These are phyloP conservation scores for Papilio demoleus DNA, from an alignment of 2,888 invertebrate genomes.

Conservation along the genomic window DNA sequence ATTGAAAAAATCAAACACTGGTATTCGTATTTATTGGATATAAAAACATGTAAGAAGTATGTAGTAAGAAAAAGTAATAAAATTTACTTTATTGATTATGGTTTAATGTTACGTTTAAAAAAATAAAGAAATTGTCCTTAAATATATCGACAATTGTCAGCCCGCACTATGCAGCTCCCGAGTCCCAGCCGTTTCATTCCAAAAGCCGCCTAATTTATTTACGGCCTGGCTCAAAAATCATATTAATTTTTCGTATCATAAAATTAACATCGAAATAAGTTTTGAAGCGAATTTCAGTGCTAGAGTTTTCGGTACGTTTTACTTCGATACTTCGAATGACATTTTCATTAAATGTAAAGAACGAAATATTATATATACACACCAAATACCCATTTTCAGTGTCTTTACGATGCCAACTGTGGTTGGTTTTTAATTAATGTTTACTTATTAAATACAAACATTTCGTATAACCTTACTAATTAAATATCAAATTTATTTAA, in stretches of 20 bases:
- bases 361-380: no score
- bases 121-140: neutral
- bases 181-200: constrained; percentile 2
- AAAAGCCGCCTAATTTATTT: constrained; percentile 28
- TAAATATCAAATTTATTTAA: no score
- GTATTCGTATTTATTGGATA: neutral
- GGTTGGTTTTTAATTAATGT: no score
- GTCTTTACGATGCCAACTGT: no score
- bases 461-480: no score
- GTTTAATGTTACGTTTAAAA: neutral
- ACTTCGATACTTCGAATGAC: neutral
- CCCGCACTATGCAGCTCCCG: constrained; percentile 10
- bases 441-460: no score
- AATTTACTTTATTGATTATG: neutral
- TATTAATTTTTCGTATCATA: constrained; percentile 21
- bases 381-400: no score
- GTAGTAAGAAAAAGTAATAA: no score
- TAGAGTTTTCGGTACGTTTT: neutral
- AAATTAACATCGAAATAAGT: neutral
- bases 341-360: no score
- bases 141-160: constrained; percentile 18
- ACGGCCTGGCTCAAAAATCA: constrained; percentile 30
- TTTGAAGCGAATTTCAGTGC: neutral
- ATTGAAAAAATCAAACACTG: neutral
- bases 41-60: neutral